Base-by-base conservation (phyloP, 1,140 invertebrate species). In the Monochamus saltuarius region DNA sequence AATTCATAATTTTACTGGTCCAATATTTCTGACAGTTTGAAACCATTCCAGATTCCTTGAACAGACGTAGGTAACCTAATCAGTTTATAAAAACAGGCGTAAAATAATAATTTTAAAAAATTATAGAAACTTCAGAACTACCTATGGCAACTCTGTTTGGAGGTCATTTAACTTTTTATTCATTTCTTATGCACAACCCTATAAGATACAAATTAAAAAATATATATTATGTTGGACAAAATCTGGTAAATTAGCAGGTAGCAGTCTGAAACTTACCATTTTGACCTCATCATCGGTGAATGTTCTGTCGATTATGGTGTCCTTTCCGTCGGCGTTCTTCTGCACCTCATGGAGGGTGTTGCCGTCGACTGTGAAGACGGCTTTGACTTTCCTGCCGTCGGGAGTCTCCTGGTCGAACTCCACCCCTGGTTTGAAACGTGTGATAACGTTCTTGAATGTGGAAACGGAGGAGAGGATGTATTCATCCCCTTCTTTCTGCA, bases 361-460 rank as follows among this genome's bases (percentile, higher is more conserved):
- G 7, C 86, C 86, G 7, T 88, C 83, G 17, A 84, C 71, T 10
- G 82, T 87, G 61, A 87, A 83, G 53, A 81, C 70, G 43, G 83
- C 87, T 78, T 91, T 92, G 1, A 95, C 92, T 69, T 86, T 87
- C 38, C 91, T 81, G 9, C 91, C 92, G 74, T 95, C 92, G 13
- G 88, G 81, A 7, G 92, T 95, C 64, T 88, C 87, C 69, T 95
- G 91, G 8, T 93, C 89, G 74, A 95, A 92, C 73, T 92, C 89
- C 56, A 88, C 85, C 17, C 87, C 89, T 4, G 91, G 81, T 76
- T 85, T 91, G 78, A 95, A 96, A 62, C 83, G 87, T 42, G 90
- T 84, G 56, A 87, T 82, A 0, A 86, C 83, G 65, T 84, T 93
- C 74, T 94, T 95, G 76, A 95, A 94, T 1, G 91, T 90, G 8